These are phyloP conservation scores for Andrena bucephala DNA, from an alignment of 2,888 invertebrate species.

Conservation along the genomic window DNA sequence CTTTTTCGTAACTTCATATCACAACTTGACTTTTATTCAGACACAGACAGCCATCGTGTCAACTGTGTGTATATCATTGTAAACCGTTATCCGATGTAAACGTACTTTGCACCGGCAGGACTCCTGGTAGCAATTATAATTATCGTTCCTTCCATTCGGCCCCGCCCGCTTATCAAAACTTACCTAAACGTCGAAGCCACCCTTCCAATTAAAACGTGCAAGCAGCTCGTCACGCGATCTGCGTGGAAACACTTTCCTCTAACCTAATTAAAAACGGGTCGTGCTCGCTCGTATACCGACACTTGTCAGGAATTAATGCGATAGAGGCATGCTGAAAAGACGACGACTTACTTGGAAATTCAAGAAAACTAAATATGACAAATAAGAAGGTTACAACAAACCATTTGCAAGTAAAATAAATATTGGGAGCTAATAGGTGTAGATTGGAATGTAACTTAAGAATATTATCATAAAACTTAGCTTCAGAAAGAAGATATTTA, in stretches of 20 bases:
- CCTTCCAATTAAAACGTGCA: slow-evolving; percentile 78
- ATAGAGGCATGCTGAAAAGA: not conserved
- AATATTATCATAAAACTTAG: no score
- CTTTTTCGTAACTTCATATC: not conserved
- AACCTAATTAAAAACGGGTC: slow-evolving; percentile 75
- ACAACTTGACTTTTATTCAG: not conserved
- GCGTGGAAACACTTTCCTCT: slow-evolving; percentile 67
- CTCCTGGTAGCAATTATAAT: slow-evolving; percentile 74
- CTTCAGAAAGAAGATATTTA: not conserved
- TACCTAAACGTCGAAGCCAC: slow-evolving; percentile 75
- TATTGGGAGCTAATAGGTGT: not conserved
- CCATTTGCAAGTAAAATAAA: not conserved
- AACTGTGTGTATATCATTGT: not conserved
- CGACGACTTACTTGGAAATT: not conserved
- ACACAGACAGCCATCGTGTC: not conserved
- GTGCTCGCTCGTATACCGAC: not conserved
- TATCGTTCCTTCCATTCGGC: slow-evolving; percentile 72
- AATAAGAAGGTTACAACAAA: not conserved
- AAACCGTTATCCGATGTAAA: slow-evolving; percentile 34
- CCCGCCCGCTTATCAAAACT: slow-evolving; percentile 76
- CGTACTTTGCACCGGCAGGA: slow-evolving; percentile 38
- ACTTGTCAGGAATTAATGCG: not conserved
- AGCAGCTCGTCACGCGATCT: slow-evolving; percentile 77
- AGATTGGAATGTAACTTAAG: not conserved
- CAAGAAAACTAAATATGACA: not conserved